phyloP scores from a whole-genome alignment of 1,140 invertebrate species.

The Solenopsis fugax region DNA sequence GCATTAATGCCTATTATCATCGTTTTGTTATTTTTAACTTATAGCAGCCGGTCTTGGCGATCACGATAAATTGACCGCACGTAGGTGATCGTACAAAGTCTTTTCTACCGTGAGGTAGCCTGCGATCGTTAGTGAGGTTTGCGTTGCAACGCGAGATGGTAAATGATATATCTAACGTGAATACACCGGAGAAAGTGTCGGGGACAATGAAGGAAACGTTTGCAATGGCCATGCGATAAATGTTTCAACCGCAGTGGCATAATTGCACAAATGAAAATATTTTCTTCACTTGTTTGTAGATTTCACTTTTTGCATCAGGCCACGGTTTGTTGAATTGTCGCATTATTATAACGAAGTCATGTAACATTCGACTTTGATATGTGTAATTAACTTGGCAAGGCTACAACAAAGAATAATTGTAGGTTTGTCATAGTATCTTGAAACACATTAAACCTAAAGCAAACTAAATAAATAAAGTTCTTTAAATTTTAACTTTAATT shows the following conservation, averaged over 20 bases:
- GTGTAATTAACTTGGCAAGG: neutral
- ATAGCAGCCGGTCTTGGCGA: neutral
- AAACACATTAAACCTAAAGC: neutral
- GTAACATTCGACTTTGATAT: constrained; percentile 7
- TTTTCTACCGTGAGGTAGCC: neutral
- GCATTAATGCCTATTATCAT: neutral
- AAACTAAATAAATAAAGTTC: neutral
- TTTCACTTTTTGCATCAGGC: constrained; percentile 4
- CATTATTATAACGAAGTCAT: constrained; percentile 19
- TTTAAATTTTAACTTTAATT: neutral
- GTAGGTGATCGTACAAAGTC: neutral
- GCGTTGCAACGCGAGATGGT: neutral
- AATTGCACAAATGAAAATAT: constrained; percentile 17
- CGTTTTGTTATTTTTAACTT: neutral
- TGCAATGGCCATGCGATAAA: neutral
- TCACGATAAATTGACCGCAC: neutral
- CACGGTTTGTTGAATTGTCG: neutral
- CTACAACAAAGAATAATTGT: neutral
- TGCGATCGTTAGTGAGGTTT: neutral
- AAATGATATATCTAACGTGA: constrained; percentile 41
- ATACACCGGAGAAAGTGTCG: constrained; percentile 51
- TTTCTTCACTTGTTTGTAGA: constrained; percentile 5
- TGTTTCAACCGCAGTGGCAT: constrained; percentile 18
- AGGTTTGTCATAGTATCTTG: neutral
- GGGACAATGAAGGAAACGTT: constrained; percentile 6